A percentile compares a stretch with the other conserved stretches of the same genome.
Evolutionary conservation across 2,113 vertebrate genomes (phyloP).

Genomic region (Carollia perspicillata): DNA sequence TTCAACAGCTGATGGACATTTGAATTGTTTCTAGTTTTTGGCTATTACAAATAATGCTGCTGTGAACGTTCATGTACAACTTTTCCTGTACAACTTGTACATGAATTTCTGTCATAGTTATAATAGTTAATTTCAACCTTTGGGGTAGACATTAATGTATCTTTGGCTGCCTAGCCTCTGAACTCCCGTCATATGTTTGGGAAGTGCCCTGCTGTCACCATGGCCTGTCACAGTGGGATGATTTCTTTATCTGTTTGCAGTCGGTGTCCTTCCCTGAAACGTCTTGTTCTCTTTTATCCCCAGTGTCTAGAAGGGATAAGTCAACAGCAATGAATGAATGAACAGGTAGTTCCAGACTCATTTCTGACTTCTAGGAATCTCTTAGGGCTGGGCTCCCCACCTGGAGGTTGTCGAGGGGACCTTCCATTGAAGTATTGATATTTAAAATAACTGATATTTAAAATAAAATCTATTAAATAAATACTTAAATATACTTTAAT

Average conservation of each 20-base stretch:
- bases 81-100: neutral
- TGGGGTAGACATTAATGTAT: neutral
- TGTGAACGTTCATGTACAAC: neutral
- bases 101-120: neutral
- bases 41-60: neutral
- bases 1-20: neutral
- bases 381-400: neutral
- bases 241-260: neutral
- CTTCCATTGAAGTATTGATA: neutral
- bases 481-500: neutral
- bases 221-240: neutral
- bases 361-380: neutral
- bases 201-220: neutral
- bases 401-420: neutral
- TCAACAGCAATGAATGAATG: neutral
- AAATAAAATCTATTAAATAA: neutral
- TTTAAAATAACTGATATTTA: neutral
- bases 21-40: neutral
- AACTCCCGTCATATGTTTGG: neutral
- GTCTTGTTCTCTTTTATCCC: neutral
- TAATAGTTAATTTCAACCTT: neutral
- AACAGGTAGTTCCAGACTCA: neutral
- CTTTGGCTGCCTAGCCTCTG: neutral
- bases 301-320: neutral
- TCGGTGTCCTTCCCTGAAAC: neutral